phyloP scores from a whole-genome alignment of 2,113 vertebrate species.

The Cavia porcellus region DNA sequence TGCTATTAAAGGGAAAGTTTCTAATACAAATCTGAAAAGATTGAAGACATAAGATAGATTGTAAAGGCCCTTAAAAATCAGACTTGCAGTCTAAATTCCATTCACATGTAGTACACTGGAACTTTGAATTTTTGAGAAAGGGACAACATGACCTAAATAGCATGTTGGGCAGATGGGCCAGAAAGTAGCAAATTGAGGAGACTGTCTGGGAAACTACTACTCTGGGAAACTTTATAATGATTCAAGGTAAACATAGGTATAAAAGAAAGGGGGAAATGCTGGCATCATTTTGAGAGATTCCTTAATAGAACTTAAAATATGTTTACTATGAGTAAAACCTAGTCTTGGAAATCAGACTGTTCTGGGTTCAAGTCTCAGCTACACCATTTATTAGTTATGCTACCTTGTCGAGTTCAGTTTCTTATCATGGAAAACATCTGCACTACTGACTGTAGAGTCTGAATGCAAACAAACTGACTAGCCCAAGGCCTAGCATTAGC shows the following conservation, averaged over 20 bases:
- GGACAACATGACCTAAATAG: conserved; percentile 12
- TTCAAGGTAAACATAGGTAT: neutral
- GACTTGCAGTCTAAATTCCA: neutral
- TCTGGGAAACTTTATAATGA: neutral
- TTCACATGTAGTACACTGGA: neutral
- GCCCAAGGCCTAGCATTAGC: neutral
- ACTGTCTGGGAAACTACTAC: neutral
- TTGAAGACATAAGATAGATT: neutral
- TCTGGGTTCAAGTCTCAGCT: neutral
- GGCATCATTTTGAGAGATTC: neutral
- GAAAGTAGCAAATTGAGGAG: neutral
- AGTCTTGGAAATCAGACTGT: neutral
- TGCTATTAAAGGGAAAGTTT: conserved; percentile 40
- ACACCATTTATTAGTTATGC: neutral
- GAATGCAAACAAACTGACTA: neutral
- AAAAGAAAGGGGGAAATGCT: neutral
- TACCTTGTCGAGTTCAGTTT: neutral
- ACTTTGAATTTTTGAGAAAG: conserved; percentile 29
- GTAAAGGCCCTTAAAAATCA: neutral
- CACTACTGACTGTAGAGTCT: neutral
- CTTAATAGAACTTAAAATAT: neutral
- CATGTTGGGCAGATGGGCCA: neutral
- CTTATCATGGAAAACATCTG: neutral
- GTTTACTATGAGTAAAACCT: neutral
- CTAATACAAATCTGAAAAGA: conserved; percentile 21